Evolutionary conservation across 2,797 vertebrate species (phyloP).

Genomic region (Furcifer pardalis): DNA sequence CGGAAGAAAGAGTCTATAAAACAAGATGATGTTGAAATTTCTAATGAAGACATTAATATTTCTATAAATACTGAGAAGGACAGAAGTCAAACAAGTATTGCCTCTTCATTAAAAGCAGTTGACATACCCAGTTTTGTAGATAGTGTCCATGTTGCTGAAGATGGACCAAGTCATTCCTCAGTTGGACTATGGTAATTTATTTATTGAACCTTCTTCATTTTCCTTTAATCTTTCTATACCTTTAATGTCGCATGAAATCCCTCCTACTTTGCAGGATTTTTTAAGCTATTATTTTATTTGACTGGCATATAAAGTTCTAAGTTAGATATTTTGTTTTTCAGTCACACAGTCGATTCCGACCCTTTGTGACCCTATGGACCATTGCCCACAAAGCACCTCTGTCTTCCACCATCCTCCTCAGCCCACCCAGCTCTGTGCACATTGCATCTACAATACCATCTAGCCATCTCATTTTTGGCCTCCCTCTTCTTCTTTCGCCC

Average conservation of each 20-base stretch:
- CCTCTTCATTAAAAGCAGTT: conserved; percentile 79
- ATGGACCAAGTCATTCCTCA: conserved; percentile 58
- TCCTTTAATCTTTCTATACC: neutral
- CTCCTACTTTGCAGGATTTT: neutral
- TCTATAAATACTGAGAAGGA: conserved; percentile 64
- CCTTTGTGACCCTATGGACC: no score
- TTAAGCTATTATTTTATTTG: neutral
- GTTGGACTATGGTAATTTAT: conserved; percentile 68
- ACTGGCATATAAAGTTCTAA: no score
- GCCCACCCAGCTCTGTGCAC: no score
- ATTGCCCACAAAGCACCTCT: no score
- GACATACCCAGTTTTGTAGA: conserved; percentile 82
- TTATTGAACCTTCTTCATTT: conserved; percentile 20
- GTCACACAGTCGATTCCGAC: no score
- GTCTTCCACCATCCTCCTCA: no score
- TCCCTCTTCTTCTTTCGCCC: no score
- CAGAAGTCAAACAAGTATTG: conserved; percentile 69
- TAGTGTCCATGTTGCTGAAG: conserved; percentile 68
- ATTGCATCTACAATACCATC: no score
- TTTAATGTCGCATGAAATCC: neutral
- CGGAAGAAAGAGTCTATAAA: conserved; percentile 57
- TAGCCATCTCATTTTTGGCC: no score
- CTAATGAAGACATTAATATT: conserved; percentile 73
- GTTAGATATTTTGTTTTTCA: no score
- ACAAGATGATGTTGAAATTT: conserved; percentile 75